phyloP scores from a whole-genome alignment of 1,140 invertebrate genomes.

The Drosophila nikananu region DNA sequence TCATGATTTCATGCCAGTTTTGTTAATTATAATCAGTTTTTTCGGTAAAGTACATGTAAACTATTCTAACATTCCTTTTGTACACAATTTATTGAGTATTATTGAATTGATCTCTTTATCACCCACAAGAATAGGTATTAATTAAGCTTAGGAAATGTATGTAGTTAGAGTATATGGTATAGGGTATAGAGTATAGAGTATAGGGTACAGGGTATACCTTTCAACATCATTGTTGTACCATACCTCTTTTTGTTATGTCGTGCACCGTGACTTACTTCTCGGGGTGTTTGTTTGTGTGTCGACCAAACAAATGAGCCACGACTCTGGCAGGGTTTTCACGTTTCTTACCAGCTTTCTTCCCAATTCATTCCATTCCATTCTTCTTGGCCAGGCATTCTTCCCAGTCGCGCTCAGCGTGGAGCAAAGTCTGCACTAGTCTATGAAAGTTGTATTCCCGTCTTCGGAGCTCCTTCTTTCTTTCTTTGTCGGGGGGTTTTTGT shows the following conservation, averaged over 20 bases:
- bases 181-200: neutral
- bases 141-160: neutral
- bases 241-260: neutral
- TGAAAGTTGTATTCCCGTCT: constrained; percentile 65
- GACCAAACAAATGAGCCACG: constrained; percentile 69
- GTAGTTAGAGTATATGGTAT: neutral
- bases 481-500: constrained; percentile 40
- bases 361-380: constrained; percentile 8
- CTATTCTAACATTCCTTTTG: too few species aligned
- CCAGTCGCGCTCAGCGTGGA: constrained; percentile 38
- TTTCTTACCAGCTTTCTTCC: constrained; percentile 4
- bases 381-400: constrained; percentile 10
- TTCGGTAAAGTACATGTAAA: too few species aligned
- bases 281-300: constrained; percentile 38
- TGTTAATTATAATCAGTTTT: too few species aligned
- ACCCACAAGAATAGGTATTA: neutral
- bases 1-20: too few species aligned
- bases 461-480: constrained; percentile 50
- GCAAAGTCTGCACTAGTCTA: constrained; percentile 63
- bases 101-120: neutral
- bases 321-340: constrained; percentile 20
- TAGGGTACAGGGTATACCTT: neutral
- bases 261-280: constrained; percentile 5
- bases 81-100: too few species aligned
- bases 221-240: neutral